These are phyloP conservation scores for Antrozous pallidus DNA, from an alignment of 2,797 vertebrate species.

Conservation along the genomic window DNA sequence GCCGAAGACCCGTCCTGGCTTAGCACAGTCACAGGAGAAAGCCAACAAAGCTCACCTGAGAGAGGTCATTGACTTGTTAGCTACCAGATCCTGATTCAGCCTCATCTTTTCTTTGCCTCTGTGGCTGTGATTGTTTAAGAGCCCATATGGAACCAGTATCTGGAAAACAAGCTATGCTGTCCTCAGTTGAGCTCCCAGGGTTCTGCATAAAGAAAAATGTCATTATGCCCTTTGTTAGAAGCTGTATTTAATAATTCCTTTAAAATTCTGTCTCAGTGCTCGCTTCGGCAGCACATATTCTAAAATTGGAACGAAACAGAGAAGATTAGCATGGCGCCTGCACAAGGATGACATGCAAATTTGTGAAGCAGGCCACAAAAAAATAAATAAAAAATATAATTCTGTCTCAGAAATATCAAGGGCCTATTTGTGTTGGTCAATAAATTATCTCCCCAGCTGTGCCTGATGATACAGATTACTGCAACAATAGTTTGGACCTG, in stretches of 20 bases:
- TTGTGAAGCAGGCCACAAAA: too few relatives aligned
- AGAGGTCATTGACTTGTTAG: neutral
- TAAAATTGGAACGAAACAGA: too few relatives aligned
- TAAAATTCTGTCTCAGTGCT: neutral
- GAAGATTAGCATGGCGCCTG: too few relatives aligned
- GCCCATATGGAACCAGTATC: slow-evolving; percentile 21
- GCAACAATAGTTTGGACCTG: neutral
- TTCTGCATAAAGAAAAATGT: slow-evolving; percentile 1
- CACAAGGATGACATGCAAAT: too few relatives aligned
- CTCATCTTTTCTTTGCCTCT: neutral
- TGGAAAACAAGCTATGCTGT: slow-evolving; percentile 40
- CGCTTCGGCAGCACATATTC: too few relatives aligned
- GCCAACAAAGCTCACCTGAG: neutral
- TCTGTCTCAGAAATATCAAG: neutral
- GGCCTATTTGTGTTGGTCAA: neutral
- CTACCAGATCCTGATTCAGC: neutral
- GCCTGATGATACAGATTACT: slow-evolving; percentile 28
- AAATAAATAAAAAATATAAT: neutral
- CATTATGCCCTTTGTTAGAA: slow-evolving; percentile 22
- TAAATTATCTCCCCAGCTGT: slow-evolving; percentile 10
- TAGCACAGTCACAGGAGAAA: neutral
- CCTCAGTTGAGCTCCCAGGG: slow-evolving; percentile 32
- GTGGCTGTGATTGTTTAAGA: neutral
- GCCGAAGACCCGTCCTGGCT: neutral
- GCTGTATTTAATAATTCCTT: neutral